Evolutionary conservation across 2,797 vertebrate species (phyloP).

Genomic region (Epinephelus awoara): DNA sequence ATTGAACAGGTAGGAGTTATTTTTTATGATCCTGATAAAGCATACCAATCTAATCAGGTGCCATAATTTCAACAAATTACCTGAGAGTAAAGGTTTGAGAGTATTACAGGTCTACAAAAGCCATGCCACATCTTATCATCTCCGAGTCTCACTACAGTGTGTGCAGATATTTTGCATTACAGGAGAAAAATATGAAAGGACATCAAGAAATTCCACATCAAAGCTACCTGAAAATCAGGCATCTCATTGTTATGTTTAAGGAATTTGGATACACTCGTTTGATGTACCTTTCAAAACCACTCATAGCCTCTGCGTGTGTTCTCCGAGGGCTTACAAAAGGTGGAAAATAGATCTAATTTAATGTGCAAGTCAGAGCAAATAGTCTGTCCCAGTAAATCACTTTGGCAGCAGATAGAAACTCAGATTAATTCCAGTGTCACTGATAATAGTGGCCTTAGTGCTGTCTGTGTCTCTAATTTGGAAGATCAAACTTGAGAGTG

Average conservation of each 20-base stretch:
- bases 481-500: conserved; percentile 29
- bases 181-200: conserved; percentile 58
- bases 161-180: conserved; percentile 71
- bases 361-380: conserved; percentile 62
- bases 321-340: conserved; percentile 53
- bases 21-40: not conserved
- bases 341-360: conserved; percentile 72
- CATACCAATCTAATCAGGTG: not conserved
- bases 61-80: conserved; percentile 23
- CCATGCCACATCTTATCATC: conserved; percentile 44
- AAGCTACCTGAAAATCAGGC: conserved; percentile 74
- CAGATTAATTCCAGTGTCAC: conserved; percentile 47
- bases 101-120: conserved; percentile 45
- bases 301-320: conserved; percentile 65
- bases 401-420: conserved; percentile 41
- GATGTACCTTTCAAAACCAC: conserved; percentile 85
- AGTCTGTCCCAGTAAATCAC: conserved; percentile 57
- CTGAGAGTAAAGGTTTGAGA: conserved; percentile 31
- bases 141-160: conserved; percentile 13
- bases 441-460: conserved; percentile 42
- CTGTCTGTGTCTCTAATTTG: conserved; percentile 22
- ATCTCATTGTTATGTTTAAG: conserved; percentile 76
- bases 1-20: not conserved
- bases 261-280: conserved; percentile 80
- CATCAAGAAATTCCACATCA: conserved; percentile 80